Evolutionary conservation across 2,113 vertebrate species (phyloP).

Genomic region (Onychorhynchus coronatus): DNA sequence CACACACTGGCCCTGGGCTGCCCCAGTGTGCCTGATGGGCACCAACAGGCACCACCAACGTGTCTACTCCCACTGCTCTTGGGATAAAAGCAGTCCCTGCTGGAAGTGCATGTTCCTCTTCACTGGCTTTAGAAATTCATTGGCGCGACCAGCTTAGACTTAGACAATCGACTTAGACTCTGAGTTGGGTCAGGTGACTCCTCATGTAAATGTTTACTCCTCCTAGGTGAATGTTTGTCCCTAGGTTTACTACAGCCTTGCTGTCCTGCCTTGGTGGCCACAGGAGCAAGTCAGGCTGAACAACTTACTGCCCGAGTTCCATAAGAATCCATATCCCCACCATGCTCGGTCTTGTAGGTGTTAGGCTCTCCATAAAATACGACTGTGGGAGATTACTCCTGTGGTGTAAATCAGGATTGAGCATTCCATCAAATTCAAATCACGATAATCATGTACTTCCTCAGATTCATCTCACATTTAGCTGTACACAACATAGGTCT

Average conservation of each 20-base stretch:
- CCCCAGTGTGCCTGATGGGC: accelerated
- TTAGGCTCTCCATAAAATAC: not conserved
- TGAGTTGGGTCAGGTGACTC: not conserved
- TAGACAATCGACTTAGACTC: not conserved
- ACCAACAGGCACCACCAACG: not conserved
- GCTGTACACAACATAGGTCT: not conserved
- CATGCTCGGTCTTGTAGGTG: not conserved
- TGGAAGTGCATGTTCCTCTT: not conserved
- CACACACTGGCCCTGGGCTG: not conserved
- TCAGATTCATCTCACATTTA: not conserved
- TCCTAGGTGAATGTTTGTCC: not conserved
- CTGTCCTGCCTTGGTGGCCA: not conserved
- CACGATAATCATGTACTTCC: not conserved
- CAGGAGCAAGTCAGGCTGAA: not conserved
- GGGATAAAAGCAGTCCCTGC: not conserved
- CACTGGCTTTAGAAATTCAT: not conserved
- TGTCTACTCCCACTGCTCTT: not conserved
- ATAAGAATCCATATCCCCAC: not conserved
- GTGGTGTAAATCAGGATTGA: not conserved
- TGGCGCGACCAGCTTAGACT: not conserved
- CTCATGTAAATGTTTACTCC: not conserved
- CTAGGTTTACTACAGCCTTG: not conserved
- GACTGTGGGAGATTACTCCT: not conserved
- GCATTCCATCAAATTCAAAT: not conserved
- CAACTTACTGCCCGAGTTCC: not conserved